Base-by-base conservation (phyloP, 2,888 invertebrate genomes). In the Patella ulyssiponensis region DNA sequence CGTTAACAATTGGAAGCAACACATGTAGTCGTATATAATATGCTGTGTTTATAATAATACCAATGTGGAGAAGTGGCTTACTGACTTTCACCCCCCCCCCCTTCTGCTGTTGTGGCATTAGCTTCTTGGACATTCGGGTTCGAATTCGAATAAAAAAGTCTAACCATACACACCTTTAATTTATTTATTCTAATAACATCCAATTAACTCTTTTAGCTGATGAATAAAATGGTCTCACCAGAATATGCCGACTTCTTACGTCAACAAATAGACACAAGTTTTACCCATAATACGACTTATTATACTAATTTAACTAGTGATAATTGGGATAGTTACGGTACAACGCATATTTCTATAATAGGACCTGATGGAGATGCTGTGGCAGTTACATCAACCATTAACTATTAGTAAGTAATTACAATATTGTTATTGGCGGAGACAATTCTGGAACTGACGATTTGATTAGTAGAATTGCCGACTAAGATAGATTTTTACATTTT, bases 241-340 rank as follows among this genome's bases (percentile, higher is more conserved):
- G 82, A 79, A 0, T 89, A 85, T 81, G 88, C 88, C 4, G 83
- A 83, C 0, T 56, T 76, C 58, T 79, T 88, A 17, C 76, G 86
- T 23, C 69, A 76, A 11, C 80, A 81, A 74, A 88, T 91, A n/a
- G 87, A 84, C 71, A 83, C 84, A 17, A 71, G 76, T 20, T 78
- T 73, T 72, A 90, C 91, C 2, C 87, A 90, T 52, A 74, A 79
- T 11, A 44, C 83, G 7, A 70, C 71, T 0, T 88, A 89, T 81
- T 91, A 91, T 79, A 84, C 83, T 12, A 80, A 86, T 71, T 53
- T 78, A 5, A 78, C 76, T 54, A 77, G 76, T n/a, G 81, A 80
- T 9, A 93, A 75, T 94, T 71, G 75, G 51, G 79, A 81, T 12
- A 81, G 81, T 11, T 74, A 81, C n/a, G 91, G 92, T 3, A 91